Conservation (phyloP, 2,888 invertebrate species). For the Gymnosoma rotundatum region DNA sequence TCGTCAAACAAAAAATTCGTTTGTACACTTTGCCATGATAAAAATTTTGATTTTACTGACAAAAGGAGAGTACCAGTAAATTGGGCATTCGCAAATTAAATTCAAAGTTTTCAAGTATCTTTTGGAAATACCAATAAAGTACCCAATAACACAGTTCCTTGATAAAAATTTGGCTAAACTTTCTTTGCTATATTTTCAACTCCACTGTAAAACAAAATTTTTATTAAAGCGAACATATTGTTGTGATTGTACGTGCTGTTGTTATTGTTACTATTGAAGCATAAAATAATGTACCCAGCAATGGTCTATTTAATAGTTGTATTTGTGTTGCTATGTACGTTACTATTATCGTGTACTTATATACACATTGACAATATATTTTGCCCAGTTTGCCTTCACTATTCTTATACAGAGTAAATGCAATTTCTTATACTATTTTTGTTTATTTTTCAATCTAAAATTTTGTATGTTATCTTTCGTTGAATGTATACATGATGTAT, state of each 20-base stretch:
- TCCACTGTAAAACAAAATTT: neutral
- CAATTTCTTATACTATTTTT: slow-evolving; percentile 41
- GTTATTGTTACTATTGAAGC: slow-evolving; percentile 49
- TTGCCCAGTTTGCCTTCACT: slow-evolving; percentile 21
- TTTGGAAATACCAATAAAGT: no score
- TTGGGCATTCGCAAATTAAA: no score
- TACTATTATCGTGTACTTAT: slow-evolving; percentile 4
- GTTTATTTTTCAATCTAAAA: slow-evolving; percentile 17
- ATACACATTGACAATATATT: slow-evolving; percentile 38
- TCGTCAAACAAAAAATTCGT: no score
- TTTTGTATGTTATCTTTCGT: slow-evolving; percentile 5
- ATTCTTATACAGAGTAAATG: slow-evolving; percentile 45
- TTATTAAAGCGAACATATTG: slow-evolving; percentile 33
- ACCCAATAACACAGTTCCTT: no score
- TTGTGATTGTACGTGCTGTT: slow-evolving; percentile 26
- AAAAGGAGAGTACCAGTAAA: no score
- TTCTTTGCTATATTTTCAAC: neutral
- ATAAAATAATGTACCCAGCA: slow-evolving; percentile 31
- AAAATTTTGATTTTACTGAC: no score
- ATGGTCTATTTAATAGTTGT: slow-evolving; percentile 18
- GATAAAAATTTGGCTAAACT: no score
- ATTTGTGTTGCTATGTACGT: neutral
- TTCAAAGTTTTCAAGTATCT: no score
- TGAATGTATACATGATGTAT: neutral
- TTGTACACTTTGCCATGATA: no score